phyloP scores from a whole-genome alignment of 2,113 vertebrate species.

The Paedocypris sp. region DNA sequence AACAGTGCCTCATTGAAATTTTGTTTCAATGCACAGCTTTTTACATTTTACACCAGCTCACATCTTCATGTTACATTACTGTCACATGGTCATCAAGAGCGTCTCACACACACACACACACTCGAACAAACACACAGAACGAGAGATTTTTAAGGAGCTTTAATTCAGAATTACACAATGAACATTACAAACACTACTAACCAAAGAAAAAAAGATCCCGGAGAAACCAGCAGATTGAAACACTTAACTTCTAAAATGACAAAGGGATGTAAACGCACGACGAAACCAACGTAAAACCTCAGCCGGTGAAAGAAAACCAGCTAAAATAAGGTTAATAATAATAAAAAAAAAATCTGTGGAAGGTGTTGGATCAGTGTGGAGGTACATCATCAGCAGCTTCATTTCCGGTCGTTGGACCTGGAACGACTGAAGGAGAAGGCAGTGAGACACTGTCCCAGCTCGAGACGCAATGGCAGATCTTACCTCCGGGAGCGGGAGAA shows the following conservation, averaged over 20 bases:
- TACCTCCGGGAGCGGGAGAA: constrained; percentile 97
- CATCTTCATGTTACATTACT: too few species aligned
- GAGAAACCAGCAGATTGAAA: neutral
- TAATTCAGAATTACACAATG: constrained; percentile 39
- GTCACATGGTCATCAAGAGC: neutral
- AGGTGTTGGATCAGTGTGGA: constrained; percentile 33
- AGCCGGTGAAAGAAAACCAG: constrained; percentile 28
- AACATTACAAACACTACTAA: constrained; percentile 43
- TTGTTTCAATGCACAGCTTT: too few species aligned
- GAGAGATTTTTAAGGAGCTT: constrained; percentile 3
- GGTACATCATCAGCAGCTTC: constrained; percentile 27
- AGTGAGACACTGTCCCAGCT: neutral
- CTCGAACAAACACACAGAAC: neutral
- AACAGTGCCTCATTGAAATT: too few species aligned
- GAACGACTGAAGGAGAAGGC: constrained; percentile 67
- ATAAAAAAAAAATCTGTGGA: constrained; percentile 18
- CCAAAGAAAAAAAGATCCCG: constrained; percentile 22
- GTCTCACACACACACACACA: neutral
- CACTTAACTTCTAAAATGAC: neutral
- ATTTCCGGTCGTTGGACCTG: constrained; percentile 93
- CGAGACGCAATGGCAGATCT: neutral
- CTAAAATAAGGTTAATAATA: constrained; percentile 47
- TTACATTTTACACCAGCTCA: too few species aligned
- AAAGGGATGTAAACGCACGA: constrained; percentile 47
- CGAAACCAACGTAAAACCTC: constrained; percentile 24